Evolutionary conservation across 92 coral and sea anemone species (phyloP), one percentile per base, ranked within the genome.

Genomic region (Metridium senile): DNA sequence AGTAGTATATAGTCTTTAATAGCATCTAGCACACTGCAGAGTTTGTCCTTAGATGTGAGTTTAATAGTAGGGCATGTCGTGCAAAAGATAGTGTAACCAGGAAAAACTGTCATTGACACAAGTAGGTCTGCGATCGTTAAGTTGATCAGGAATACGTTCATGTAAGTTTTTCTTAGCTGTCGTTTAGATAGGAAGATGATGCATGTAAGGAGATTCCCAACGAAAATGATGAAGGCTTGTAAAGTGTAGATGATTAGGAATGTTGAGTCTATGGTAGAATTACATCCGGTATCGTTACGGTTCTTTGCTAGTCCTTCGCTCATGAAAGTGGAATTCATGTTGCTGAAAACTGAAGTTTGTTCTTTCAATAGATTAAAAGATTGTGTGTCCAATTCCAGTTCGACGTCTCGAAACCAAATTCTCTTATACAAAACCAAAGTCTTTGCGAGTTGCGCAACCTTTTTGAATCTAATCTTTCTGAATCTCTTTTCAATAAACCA

Each of bases 71-170:
- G 81, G 70, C 88, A 89, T 35, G 26, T 28, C 26, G 83, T 82
- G 54, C 94, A 89, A 21, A 89, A 84, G 9, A 67, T 25, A 6
- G 88, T 79, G 29, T 86, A 80, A 1, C 94, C 94, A 0, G 91
- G 91, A 21, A 87, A 68, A 1, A 89, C 74, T 0, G 82, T 52
- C 0, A 70, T 2, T 1, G 91, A 79, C 62, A 70, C 65, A 3
- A 83, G 28, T 23, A 82, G 27, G 34, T 89, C 94, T 23, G 88
- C 76, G 22, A 78, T 53, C 21, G 91, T 89, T 28, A 86, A 74
- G 39, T 89, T 89, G 20, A 87, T 64, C 35, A 89, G 58, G 64
- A 89, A 89, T 16, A 79, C 75, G 83, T 89, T 89, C 91, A 86
- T 89, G 17, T 83, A 75, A 28, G 35, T 58, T n/a, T 71, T 53